Evolutionary conservation across 2,888 invertebrate genomes (phyloP).

Genomic region (Chymomyza amoena): DNA sequence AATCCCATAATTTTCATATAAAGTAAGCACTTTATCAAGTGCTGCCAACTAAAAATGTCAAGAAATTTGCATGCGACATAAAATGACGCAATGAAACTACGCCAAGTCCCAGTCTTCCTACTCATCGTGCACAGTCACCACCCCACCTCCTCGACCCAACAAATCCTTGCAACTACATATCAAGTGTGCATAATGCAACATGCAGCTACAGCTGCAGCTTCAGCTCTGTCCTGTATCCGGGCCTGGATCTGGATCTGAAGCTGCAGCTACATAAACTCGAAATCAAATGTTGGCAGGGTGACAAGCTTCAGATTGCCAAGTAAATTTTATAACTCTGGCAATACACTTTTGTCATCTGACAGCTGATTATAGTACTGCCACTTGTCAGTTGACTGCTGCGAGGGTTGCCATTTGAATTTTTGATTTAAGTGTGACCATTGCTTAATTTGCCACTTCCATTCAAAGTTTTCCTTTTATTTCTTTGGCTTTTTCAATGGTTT

Average conservation of each 20-base stretch:
- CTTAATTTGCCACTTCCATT: too few species aligned
- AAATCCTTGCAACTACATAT: not conserved
- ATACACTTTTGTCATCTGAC: not conserved
- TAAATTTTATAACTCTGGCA: not conserved
- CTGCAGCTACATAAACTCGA: not conserved
- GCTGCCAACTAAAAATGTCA: slow-evolving; percentile 16
- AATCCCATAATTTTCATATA: not conserved
- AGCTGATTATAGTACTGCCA: not conserved
- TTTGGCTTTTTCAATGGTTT: too few species aligned
- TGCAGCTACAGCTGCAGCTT: not conserved
- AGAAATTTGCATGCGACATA: not conserved
- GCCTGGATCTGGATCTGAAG: not conserved
- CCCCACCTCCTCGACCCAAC: not conserved
- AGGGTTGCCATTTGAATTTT: too few species aligned
- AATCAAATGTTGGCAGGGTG: not conserved
- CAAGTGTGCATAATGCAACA: not conserved
- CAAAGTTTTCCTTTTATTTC: too few species aligned
- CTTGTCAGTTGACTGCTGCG: too few species aligned
- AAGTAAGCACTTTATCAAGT: not conserved
- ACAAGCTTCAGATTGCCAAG: not conserved
- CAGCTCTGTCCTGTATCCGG: too few species aligned
- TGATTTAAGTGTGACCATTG: too few species aligned
- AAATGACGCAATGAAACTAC: slow-evolving; percentile 21
- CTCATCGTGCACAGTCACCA: too few species aligned
- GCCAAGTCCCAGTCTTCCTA: not conserved